Conservation (phyloP, 2,797 vertebrate species). For the Notolabrus celidotus region DNA sequence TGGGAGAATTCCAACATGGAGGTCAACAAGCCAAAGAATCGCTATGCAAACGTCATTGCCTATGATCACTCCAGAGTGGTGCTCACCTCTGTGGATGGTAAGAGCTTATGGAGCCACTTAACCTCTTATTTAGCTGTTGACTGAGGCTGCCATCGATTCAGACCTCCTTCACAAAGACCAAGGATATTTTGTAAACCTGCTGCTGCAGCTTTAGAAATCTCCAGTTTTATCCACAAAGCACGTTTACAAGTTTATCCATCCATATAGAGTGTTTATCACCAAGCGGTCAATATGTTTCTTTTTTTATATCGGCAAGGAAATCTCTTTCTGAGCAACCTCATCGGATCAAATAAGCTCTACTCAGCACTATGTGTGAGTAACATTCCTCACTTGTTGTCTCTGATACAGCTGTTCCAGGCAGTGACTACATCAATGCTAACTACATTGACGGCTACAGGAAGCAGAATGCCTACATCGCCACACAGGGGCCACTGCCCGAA, state of each 20-base stretch:
- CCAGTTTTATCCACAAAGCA: conserved; percentile 10
- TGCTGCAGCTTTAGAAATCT: conserved; percentile 13
- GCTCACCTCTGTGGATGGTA: conserved; percentile 93
- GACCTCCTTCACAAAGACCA: conserved; percentile 22
- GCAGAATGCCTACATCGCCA: conserved; percentile 99
- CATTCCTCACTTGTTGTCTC: neutral
- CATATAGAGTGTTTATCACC: neutral
- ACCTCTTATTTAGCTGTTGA: conserved; percentile 38
- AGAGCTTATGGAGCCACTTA: conserved; percentile 67
- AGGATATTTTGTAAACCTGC: conserved; percentile 18
- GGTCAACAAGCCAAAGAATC: conserved; percentile 98
- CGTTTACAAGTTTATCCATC: neutral
- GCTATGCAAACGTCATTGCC: conserved; percentile 97
- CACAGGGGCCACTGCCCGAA: conserved; percentile 96
- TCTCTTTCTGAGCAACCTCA: conserved; percentile 2
- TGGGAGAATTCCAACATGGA: conserved; percentile 99
- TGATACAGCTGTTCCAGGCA: conserved; percentile 81
- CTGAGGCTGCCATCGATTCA: conserved; percentile 29
- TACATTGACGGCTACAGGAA: conserved; percentile 99
- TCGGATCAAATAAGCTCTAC: neutral
- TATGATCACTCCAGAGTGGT: conserved; percentile 97
- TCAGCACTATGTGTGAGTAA: neutral
- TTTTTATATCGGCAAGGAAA: neutral
- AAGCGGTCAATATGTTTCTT: neutral
- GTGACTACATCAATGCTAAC: conserved; percentile 98